A percentile compares a stretch with the other conserved stretches of the same genome.
phyloP scores from a whole-genome alignment of 2,113 vertebrate species.

The Phrynosoma blainvillii region DNA sequence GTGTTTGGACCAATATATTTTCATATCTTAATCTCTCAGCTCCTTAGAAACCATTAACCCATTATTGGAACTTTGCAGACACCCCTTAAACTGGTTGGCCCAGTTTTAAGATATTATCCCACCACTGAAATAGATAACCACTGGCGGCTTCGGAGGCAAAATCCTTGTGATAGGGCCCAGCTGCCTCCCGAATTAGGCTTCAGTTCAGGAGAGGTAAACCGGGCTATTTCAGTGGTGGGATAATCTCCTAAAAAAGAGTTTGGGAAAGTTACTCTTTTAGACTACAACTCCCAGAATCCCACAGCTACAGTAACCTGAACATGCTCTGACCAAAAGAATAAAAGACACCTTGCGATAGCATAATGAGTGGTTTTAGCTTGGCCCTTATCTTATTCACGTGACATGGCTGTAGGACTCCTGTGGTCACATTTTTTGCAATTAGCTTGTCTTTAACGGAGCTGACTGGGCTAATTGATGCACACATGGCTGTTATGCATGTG shows the following conservation, averaged over 20 bases:
- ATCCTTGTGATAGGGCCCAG: too few relatives aligned
- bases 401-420: not conserved
- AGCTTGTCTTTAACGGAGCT: conserved; percentile 36
- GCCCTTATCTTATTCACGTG: conserved; percentile 42
- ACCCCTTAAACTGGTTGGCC: not conserved
- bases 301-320: not conserved
- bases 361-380: conserved; percentile 38
- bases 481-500: conserved; percentile 14
- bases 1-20: not conserved
- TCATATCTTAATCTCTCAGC: not conserved
- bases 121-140: too few relatives aligned
- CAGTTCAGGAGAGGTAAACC: too few relatives aligned
- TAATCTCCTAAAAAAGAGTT: not conserved
- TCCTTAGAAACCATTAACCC: not conserved
- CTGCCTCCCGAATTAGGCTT: too few relatives aligned
- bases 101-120: not conserved
- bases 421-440: conserved; percentile 27
- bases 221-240: too few relatives aligned
- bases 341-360: conserved; percentile 16
- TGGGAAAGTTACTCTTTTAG: too few relatives aligned
- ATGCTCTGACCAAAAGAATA: not conserved
- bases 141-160: too few relatives aligned
- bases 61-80: not conserved
- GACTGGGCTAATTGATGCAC: conserved; percentile 10
- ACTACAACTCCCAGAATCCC: not conserved